phyloP scores from a whole-genome alignment of 2,797 vertebrate genomes.

The Melanotaenia nigrans region DNA sequence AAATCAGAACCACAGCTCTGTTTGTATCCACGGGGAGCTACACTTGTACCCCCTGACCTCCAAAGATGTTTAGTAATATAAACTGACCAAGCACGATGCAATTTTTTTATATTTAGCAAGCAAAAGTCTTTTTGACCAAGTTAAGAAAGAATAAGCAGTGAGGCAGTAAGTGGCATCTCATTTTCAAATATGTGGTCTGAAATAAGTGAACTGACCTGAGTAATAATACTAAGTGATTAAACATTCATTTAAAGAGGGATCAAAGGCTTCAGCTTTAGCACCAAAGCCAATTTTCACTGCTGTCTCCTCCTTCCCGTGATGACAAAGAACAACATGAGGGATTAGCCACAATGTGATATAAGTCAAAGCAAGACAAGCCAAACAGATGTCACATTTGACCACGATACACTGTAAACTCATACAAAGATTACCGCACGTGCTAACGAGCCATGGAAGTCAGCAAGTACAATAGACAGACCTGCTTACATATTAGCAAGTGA shows the following conservation, averaged over 20 bases:
- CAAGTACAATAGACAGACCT: background rate
- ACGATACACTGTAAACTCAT: slow-evolving; percentile 34
- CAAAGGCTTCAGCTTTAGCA: slow-evolving; percentile 32
- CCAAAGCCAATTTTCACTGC: slow-evolving; percentile 33
- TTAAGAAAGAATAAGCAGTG: background rate
- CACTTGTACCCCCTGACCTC: slow-evolving; percentile 47
- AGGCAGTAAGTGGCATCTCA: background rate
- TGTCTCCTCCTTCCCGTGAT: slow-evolving; percentile 35
- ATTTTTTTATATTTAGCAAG: slow-evolving; percentile 18
- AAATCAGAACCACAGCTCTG: slow-evolving; percentile 66
- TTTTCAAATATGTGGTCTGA: slow-evolving; percentile 9
- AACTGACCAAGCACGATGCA: slow-evolving; percentile 27
- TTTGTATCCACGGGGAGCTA: slow-evolving; percentile 49
- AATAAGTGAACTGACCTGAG: background rate
- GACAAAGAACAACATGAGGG: slow-evolving; percentile 42
- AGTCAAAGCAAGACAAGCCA: slow-evolving; percentile 53
- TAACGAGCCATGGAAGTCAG: slow-evolving; percentile 26
- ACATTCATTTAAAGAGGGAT: slow-evolving; percentile 21
- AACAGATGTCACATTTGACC: slow-evolving; percentile 57
- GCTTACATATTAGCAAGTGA: slow-evolving; percentile 21
- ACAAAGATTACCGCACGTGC: slow-evolving; percentile 34
- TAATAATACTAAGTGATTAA: slow-evolving; percentile 1
- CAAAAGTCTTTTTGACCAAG: slow-evolving; percentile 1
- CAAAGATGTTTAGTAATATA: slow-evolving; percentile 42
- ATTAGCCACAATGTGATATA: slow-evolving; percentile 55